Conservation (phyloP, 2,797 vertebrate species). For the Micrastur ruficollis region DNA sequence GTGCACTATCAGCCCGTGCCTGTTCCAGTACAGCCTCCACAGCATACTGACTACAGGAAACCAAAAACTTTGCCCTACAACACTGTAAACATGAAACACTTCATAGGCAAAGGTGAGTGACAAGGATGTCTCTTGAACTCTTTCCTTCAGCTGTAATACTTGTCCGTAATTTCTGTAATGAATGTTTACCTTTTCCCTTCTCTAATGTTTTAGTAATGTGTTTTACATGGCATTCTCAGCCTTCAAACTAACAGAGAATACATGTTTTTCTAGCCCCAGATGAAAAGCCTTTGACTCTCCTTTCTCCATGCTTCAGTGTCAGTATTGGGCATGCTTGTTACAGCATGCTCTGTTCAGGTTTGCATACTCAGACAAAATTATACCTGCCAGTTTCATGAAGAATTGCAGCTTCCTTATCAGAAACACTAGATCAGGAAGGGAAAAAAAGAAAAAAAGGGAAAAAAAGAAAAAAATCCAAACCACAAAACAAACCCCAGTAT, state of each 20-base stretch:
- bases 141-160: not conserved
- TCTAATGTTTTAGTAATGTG: not conserved
- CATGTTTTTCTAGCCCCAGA: not conserved
- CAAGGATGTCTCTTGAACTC: not conserved
- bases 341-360: not conserved
- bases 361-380: not conserved
- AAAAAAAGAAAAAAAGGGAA: fast-evolving
- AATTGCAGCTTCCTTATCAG: not conserved
- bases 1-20: not conserved
- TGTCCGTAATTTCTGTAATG: not conserved
- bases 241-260: not conserved
- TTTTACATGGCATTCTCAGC: not conserved
- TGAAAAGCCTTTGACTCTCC: not conserved
- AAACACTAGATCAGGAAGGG: not conserved
- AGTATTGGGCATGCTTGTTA: not conserved
- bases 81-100: not conserved
- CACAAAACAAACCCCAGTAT: not conserved
- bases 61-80: not conserved
- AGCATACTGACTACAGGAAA: not conserved
- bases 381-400: not conserved
- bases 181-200: not conserved
- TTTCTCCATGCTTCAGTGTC: not conserved
- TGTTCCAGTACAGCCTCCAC: not conserved
- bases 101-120: not conserved
- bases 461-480: not conserved